Conservation (phyloP, 92 coral and sea anemone genomes). For the Galaxea fascicularis region DNA sequence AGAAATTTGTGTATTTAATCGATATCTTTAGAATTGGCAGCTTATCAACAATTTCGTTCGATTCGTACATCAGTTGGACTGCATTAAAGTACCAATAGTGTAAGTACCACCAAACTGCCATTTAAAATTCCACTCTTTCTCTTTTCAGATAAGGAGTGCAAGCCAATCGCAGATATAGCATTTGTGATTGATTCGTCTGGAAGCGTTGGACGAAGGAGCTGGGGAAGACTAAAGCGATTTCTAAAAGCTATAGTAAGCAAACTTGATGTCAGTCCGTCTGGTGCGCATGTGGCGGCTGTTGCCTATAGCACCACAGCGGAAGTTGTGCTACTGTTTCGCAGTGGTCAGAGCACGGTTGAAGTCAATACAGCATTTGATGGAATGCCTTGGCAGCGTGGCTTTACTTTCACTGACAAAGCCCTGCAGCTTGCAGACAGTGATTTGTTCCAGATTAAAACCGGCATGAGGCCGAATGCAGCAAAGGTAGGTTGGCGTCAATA, state of each 20-base stretch:
- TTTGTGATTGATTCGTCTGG: conserved; percentile 81
- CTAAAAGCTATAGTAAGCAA: conserved; percentile 54
- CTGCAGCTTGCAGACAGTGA: conserved; percentile 38
- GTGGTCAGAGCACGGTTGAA: conserved; percentile 21
- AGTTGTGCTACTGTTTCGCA: conserved; percentile 60
- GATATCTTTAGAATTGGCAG: too few species aligned
- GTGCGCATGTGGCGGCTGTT: conserved; percentile 71
- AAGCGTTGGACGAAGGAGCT: conserved; percentile 72
- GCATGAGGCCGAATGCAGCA: conserved; percentile 43
- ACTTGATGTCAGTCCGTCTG: conserved; percentile 68
- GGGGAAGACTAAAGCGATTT: conserved; percentile 71
- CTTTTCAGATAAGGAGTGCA: conserved; percentile 57
- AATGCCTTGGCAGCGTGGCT: conserved; percentile 52
- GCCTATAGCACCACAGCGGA: conserved; percentile 68
- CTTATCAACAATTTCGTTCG: too few species aligned
- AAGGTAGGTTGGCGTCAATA: conserved; percentile 47
- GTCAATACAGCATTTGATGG: conserved; percentile 22
- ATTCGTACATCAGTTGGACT: too few species aligned
- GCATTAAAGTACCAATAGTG: too few species aligned
- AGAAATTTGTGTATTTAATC: too few species aligned
- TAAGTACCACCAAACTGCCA: too few species aligned
- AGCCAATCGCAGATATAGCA: conserved; percentile 63
- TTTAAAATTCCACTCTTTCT: neutral
- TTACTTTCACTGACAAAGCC: conserved; percentile 47
- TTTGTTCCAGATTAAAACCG: conserved; percentile 24